Percentiles rank a stretch among this genome's conserved stretches.
Evolutionary conservation across 2,888 invertebrate species (phyloP).

Genomic region (Diarsia dahlii): DNA sequence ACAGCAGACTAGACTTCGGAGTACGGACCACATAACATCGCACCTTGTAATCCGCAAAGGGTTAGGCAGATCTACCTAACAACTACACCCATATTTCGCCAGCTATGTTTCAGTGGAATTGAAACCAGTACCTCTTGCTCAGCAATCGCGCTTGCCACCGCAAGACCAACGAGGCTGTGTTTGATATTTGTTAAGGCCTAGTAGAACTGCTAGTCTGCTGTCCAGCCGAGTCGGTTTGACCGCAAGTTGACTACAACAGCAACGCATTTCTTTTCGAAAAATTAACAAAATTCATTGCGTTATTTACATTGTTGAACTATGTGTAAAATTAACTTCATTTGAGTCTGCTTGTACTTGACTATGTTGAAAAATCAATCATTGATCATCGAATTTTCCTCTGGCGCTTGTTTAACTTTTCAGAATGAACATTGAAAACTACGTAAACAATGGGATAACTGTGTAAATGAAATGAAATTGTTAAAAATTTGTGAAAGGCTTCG

Average conservation of each 20-base stretch:
- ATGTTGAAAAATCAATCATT: too few species aligned
- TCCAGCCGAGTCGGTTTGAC: neutral
- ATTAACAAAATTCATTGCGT: neutral
- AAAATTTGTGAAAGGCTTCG: neutral
- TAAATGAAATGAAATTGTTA: neutral
- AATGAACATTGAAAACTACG: neutral
- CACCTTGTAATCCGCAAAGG: neutral
- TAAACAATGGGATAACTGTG: neutral
- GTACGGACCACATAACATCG: neutral
- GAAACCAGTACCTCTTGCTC: neutral
- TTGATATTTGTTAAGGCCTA: neutral
- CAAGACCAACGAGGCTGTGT: neutral
- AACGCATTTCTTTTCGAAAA: neutral
- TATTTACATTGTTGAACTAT: neutral
- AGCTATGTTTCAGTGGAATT: neutral
- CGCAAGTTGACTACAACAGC: neutral
- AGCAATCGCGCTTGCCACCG: neutral
- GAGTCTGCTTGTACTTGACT: neutral
- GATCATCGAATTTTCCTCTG: neutral
- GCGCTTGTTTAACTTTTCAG: neutral
- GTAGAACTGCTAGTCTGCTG: neutral
- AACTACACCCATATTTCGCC: neutral
- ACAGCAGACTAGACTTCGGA: neutral
- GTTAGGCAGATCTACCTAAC: neutral
- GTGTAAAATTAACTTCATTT: neutral